Base-by-base conservation (phyloP, 2,888 invertebrate genomes). In the Volucella inflata region DNA sequence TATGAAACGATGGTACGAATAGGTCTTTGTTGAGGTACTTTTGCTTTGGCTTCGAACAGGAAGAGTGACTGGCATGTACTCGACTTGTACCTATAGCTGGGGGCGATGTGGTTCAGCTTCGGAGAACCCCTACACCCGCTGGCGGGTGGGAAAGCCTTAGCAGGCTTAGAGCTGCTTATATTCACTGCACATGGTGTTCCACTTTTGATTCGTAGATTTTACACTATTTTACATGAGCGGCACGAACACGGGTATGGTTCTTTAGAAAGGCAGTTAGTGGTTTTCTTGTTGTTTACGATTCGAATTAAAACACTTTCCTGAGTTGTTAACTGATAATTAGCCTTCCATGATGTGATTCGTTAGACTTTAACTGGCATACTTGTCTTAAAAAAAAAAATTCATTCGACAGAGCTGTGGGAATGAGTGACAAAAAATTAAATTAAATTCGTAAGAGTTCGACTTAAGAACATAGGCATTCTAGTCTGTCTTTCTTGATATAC, bases 1-100 rank as follows among this genome's bases (percentile, higher is more conserved):
- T 14, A 36, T 14, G 2, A 1, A 9, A n/a, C 65, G 12, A 48
- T 62, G 12, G 53, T 62, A n/a, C n/a, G n/a, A n/a, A n/a, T n/a
- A 42, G 67, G 65, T 68, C 75, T 82, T 74, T 74, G 72, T 74
- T 67, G 40, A 50, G 70, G 60, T 60, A 48, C 42, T 70, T 62
- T 53, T 51, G 68, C 44, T 40, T 38, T 62, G 38, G 68, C 64
- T 48, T 79, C 57, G 48, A 79, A 76, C 80, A 80, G 80, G 80
- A 80, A 84, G 84, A 80, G 71, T 80, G 75, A 55, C 75, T 75
- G 64, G 79, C 68, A 75, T 70, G 71, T 38, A 71, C 75, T 71
- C 71, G 64, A 75, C 68, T 79, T 70, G 71, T 38, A 71, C 79
- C 79, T 64, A 78, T n/a, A 55, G 75, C 75, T 59, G 21, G 64